Conservation (phyloP, 2,888 invertebrate genomes). For the Pharmacophagus antenor region DNA sequence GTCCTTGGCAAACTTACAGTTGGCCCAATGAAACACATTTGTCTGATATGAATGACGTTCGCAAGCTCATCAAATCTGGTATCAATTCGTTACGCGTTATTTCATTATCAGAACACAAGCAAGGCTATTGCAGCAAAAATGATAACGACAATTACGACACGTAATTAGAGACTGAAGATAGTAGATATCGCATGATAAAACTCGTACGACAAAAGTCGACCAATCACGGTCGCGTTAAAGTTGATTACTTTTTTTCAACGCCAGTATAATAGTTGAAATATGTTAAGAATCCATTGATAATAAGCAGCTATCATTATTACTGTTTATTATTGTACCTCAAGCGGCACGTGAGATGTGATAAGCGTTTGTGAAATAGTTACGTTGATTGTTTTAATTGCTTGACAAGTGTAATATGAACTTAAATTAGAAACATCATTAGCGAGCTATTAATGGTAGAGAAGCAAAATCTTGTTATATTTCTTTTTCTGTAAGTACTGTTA, state of each 20-base stretch:
- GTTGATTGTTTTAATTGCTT: neutral
- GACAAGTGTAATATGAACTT: no score
- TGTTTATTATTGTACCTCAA: constrained; percentile 5
- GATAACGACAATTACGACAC: constrained; percentile 23
- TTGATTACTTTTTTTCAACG: constrained; percentile 4
- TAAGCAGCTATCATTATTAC: neutral
- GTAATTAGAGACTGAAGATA: constrained; percentile 17
- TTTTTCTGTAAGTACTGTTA: no score
- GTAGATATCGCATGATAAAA: constrained; percentile 27
- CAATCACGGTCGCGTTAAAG: constrained; percentile 29
- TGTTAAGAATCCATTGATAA: constrained; percentile 16
- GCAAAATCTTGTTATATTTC: no score
- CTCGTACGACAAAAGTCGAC: constrained; percentile 34
- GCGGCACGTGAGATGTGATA: neutral
- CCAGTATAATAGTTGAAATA: neutral
- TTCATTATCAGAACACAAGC: constrained; percentile 18
- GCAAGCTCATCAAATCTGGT: constrained; percentile 12
- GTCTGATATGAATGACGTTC: neutral
- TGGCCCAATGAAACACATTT: constrained; percentile 28
- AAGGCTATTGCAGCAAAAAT: constrained; percentile 4
- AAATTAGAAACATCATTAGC: no score
- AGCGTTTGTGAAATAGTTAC: constrained; percentile 1
- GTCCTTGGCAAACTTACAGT: neutral
- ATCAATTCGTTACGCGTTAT: constrained; percentile 14
- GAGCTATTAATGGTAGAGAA: neutral